A percentile compares a stretch with the other conserved stretches of the same genome.
These are phyloP conservation scores for Coreius guichenoti DNA, from an alignment of 2,797 vertebrate species.

Conservation along the genomic window DNA sequence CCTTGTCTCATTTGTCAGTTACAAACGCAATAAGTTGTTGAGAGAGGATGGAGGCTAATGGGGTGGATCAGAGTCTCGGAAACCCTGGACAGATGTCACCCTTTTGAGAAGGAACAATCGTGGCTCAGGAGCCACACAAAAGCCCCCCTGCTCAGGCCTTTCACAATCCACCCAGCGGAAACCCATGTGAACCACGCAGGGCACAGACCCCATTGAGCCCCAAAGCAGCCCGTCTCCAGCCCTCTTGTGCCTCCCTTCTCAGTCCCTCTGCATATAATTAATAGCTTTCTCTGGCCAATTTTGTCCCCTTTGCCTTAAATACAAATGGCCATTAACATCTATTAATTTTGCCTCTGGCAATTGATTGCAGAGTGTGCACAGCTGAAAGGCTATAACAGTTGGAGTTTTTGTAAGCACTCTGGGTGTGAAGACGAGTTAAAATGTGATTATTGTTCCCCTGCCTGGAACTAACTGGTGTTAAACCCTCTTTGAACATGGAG, in stretches of 20 bases:
- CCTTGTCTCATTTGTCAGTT: conserved; percentile 65
- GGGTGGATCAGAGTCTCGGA: conserved; percentile 70
- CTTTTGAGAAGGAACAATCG: conserved; percentile 76
- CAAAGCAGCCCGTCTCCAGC: conserved; percentile 63
- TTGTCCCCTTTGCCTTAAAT: conserved; percentile 75
- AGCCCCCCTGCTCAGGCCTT: conserved; percentile 70
- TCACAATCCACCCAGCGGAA: conserved; percentile 68
- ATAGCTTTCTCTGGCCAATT: conserved; percentile 76
- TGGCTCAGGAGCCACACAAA: conserved; percentile 71
- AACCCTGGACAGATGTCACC: conserved; percentile 78
- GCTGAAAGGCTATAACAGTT: conserved; percentile 77
- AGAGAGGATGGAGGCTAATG: conserved; percentile 65
- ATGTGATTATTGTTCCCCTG: conserved; percentile 77
- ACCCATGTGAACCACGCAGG: conserved; percentile 77
- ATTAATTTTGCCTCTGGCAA: conserved; percentile 83
- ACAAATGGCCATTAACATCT: conserved; percentile 80
- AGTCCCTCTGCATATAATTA: conserved; percentile 77
- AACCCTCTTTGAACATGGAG: conserved; percentile 73
- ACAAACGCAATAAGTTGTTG: conserved; percentile 62
- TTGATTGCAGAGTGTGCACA: conserved; percentile 68
- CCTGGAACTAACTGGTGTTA: conserved; percentile 76
- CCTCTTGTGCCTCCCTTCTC: conserved; percentile 60
- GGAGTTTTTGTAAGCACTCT: conserved; percentile 71
- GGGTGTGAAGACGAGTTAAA: conserved; percentile 76
- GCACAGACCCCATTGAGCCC: conserved; percentile 66